A percentile compares a stretch with the other conserved stretches of the same genome.
phyloP scores from a whole-genome alignment of 2,113 vertebrate species.

The Hemibagrus wyckioides region DNA sequence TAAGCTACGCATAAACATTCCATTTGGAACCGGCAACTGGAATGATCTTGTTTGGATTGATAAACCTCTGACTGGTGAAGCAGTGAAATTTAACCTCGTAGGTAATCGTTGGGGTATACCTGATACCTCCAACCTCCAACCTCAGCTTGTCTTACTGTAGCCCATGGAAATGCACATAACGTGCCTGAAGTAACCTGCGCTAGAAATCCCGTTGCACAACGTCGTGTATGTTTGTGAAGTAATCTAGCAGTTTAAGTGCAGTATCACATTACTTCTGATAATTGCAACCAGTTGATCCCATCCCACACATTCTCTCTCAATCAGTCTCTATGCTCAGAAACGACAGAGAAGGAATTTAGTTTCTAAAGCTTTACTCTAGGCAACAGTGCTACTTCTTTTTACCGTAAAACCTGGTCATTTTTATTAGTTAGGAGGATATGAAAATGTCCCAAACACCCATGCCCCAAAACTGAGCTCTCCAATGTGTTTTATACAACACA shows the following conservation, averaged over 20 bases:
- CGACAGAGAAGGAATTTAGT: not conserved
- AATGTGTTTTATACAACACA: no score
- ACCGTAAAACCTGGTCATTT: not conserved
- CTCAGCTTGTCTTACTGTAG: not conserved
- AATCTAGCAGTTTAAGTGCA: slow-evolving; percentile 19
- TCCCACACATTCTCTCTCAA: not conserved
- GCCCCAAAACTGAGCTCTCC: not conserved
- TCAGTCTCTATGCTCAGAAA: not conserved
- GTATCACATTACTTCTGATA: slow-evolving; percentile 2
- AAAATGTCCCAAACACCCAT: not conserved
- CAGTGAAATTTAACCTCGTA: not conserved
- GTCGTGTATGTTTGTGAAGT: not conserved
- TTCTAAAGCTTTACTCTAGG: not conserved
- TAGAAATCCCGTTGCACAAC: not conserved
- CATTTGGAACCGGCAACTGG: not conserved
- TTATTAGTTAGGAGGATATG: not conserved
- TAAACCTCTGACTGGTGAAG: not conserved
- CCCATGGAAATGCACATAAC: not conserved
- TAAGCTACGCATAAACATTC: not conserved
- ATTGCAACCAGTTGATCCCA: slow-evolving; percentile 18
- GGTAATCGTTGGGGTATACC: not conserved
- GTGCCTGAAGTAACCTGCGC: not conserved
- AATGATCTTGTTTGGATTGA: not conserved
- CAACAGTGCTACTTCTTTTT: not conserved
- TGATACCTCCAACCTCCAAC: slow-evolving; percentile 1